Evolutionary conservation across 2,888 invertebrate species (phyloP).

Genomic region (Pegoplata infirma): DNA sequence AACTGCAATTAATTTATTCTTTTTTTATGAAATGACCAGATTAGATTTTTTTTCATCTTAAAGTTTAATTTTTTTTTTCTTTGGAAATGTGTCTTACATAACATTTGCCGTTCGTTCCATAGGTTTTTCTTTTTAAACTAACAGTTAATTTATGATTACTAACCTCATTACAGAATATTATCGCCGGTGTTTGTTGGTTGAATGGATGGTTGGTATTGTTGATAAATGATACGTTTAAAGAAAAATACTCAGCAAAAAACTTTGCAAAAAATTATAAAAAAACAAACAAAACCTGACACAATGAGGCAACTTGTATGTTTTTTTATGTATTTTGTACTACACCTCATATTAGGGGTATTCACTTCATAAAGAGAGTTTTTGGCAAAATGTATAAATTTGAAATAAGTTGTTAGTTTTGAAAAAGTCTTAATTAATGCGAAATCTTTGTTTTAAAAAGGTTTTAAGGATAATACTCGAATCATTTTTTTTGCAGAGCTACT

Average conservation of each 20-base stretch:
- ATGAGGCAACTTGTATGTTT: slow-evolving; percentile 14
- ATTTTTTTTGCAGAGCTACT: too few relatives aligned
- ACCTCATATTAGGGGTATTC: neutral
- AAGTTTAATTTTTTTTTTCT: neutral
- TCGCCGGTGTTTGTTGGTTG: slow-evolving; percentile 5
- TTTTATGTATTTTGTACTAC: neutral
- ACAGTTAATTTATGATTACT: slow-evolving; percentile 49
- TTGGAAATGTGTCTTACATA: neutral
- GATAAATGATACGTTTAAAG: slow-evolving; percentile 27
- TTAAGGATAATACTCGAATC: too few relatives aligned
- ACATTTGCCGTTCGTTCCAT: neutral
- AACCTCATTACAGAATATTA: slow-evolving; percentile 55
- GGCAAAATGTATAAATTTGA: too few relatives aligned
- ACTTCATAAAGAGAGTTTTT: too few relatives aligned
- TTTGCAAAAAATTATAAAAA: neutral
- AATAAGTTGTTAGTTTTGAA: too few relatives aligned
- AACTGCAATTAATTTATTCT: slow-evolving; percentile 45
- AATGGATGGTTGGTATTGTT: neutral
- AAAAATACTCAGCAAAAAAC: neutral
- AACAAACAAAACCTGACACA: slow-evolving; percentile 27
- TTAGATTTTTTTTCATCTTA: neutral
- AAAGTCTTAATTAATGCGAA: too few relatives aligned
- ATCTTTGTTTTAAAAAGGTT: too few relatives aligned
- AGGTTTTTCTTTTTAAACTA: slow-evolving; percentile 33
- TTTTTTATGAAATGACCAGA: slow-evolving; percentile 6